Evolutionary conservation across 1,140 invertebrate genomes (phyloP).

Genomic region (Dryas iulia): DNA sequence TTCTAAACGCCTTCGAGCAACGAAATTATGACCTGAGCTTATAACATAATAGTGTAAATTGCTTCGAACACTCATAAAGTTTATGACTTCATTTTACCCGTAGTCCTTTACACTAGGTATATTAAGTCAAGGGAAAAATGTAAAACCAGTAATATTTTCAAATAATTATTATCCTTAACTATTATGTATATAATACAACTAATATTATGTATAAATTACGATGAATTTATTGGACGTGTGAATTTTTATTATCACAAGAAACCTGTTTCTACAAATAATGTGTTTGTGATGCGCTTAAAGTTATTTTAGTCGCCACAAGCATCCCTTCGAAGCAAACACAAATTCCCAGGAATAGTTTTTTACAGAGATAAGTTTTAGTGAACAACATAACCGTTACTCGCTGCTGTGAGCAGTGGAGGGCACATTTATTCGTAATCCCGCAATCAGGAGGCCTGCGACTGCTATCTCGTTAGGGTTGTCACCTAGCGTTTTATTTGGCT

Average conservation of each 20-base stretch:
- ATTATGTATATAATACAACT: background rate
- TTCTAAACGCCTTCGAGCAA: background rate
- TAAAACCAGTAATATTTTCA: too few relatives aligned
- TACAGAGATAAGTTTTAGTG: background rate
- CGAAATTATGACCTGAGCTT: background rate
- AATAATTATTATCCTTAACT: too few relatives aligned
- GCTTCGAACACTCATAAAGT: background rate
- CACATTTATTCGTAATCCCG: constrained; percentile 2
- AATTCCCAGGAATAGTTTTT: constrained; percentile 14
- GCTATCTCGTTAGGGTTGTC: constrained; percentile 25
- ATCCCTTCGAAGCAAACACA: constrained; percentile 10
- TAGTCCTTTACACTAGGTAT: too few relatives aligned
- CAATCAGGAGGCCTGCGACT: constrained; percentile 19
- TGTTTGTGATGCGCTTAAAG: background rate
- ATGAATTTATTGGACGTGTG: background rate
- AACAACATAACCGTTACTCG: background rate
- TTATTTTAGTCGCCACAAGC: constrained; percentile 9
- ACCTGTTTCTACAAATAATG: background rate
- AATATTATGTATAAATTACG: background rate
- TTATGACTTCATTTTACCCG: background rate
- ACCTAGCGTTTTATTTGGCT: constrained; percentile 13
- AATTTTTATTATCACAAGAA: background rate
- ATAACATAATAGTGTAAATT: background rate
- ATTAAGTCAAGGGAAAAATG: too few relatives aligned
- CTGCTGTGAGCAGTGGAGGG: background rate